A percentile compares a stretch with the other conserved stretches of the same genome.
These are phyloP conservation scores for Plemyria rubiginata DNA, from an alignment of 2,888 invertebrate genomes.

Conservation along the genomic window DNA sequence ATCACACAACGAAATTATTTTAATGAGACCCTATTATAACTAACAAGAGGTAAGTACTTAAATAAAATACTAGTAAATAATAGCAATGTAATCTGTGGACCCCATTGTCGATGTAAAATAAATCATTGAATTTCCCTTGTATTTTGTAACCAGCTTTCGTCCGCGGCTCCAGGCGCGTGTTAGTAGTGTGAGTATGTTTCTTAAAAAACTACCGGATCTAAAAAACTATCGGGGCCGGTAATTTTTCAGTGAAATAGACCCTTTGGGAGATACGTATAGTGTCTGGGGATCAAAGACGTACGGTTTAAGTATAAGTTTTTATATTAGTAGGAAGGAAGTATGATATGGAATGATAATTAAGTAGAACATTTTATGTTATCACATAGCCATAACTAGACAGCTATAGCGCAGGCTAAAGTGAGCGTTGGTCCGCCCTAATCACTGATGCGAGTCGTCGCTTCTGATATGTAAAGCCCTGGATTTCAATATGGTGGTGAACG, in stretches of 20 bases:
- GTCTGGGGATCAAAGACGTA: too few relatives aligned
- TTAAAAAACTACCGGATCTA: too few relatives aligned
- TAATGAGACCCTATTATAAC: conserved; percentile 4
- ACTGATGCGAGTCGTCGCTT: conserved; percentile 15
- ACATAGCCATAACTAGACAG: neutral
- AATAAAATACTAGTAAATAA: conserved; percentile 7
- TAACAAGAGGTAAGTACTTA: conserved; percentile 6
- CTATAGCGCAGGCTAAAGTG: neutral
- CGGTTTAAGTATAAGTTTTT: too few relatives aligned
- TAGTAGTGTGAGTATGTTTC: too few relatives aligned
- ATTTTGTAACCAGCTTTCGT: conserved; percentile 19
- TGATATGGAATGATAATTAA: too few relatives aligned
- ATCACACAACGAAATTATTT: conserved; percentile 1
- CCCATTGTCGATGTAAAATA: conserved; percentile 11
- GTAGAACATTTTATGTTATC: neutral
- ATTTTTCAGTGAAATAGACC: too few relatives aligned
- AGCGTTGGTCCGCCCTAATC: conserved; percentile 17
- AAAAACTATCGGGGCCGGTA: too few relatives aligned
- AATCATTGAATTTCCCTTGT: conserved; percentile 10
- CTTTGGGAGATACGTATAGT: too few relatives aligned
- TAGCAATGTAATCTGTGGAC: neutral
- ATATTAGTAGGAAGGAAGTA: too few relatives aligned
- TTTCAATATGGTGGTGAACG: neutral
- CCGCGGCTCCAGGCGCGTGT: too few relatives aligned
- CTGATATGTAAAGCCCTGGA: neutral